Percentiles rank a stretch among this genome's conserved stretches.
phyloP scores from a whole-genome alignment of 2,797 vertebrate genomes.

The Lagorchestes hirsutus region DNA sequence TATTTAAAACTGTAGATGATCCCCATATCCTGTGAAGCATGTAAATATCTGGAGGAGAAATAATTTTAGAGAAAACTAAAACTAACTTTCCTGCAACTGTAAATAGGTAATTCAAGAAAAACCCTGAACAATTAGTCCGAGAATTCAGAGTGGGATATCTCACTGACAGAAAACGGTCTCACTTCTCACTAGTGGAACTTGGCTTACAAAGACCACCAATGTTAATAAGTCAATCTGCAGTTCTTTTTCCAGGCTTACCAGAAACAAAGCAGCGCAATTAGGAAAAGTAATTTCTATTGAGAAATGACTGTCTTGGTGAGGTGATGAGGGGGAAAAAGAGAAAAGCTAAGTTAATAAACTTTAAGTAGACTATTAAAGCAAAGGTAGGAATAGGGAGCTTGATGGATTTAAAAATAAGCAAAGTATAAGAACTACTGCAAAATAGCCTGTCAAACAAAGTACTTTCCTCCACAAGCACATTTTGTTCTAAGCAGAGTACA shows the following conservation, averaged over 20 bases:
- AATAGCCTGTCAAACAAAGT: slow-evolving; percentile 17
- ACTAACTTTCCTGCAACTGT: background rate
- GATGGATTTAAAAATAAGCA: slow-evolving; percentile 7
- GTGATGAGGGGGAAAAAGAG: slow-evolving; percentile 18
- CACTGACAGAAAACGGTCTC: background rate
- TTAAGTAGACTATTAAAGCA: slow-evolving; percentile 40
- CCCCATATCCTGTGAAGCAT: background rate
- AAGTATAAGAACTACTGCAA: background rate
- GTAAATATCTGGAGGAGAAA: background rate
- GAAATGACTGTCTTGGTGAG: background rate
- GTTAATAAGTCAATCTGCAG: background rate
- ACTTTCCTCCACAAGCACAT: slow-evolving; percentile 37
- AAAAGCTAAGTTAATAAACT: slow-evolving; percentile 25
- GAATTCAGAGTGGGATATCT: background rate
- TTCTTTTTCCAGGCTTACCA: background rate
- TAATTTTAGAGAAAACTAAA: background rate
- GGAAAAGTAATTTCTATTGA: background rate
- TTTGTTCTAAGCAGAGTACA: slow-evolving; percentile 42
- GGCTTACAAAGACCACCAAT: background rate
- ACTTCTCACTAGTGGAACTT: background rate
- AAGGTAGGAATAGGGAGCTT: background rate
- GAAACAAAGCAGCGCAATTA: background rate
- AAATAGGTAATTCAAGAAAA: background rate
- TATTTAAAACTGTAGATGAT: background rate
- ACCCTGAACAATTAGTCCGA: background rate